These are phyloP conservation scores for Temnothorax curvispinosus DNA, from an alignment of 1,140 invertebrate genomes.

Conservation along the genomic window DNA sequence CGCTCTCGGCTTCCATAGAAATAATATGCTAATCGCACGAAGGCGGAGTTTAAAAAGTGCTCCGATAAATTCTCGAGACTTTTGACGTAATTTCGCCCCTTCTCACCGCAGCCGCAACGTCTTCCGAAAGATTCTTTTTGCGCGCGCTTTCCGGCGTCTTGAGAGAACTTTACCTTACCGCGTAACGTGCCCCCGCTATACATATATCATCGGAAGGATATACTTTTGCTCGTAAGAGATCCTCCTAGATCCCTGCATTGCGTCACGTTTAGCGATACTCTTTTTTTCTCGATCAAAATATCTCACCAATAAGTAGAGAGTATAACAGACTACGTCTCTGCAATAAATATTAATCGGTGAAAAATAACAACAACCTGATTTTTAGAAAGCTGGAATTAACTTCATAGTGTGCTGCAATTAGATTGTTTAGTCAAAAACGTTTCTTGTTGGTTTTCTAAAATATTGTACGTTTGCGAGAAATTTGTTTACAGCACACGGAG, in stretches of 20 bases:
- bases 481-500: background rate
- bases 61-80: constrained; percentile 85
- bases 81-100: constrained; percentile 85
- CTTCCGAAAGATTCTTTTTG: constrained; percentile 84
- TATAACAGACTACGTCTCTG: background rate
- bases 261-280: constrained; percentile 43
- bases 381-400: background rate
- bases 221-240: constrained; percentile 30
- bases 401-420: background rate
- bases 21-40: constrained; percentile 86
- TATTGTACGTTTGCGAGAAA: background rate
- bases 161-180: constrained; percentile 65
- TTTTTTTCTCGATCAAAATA: constrained; percentile 24
- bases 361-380: background rate
- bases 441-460: background rate
- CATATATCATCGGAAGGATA: constrained; percentile 73
- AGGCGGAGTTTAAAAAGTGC: constrained; percentile 86
- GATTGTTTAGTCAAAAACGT: background rate
- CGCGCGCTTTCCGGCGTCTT: constrained; percentile 77
- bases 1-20: constrained; percentile 80
- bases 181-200: constrained; percentile 39
- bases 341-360: constrained; percentile 4
- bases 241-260: constrained; percentile 29
- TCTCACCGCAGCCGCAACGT: constrained; percentile 63
- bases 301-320: background rate